Percentiles rank a stretch among this genome's conserved stretches.
These are phyloP conservation scores for Hiodon alosoides DNA, from an alignment of 2,113 vertebrate genomes.

Conservation along the genomic window DNA sequence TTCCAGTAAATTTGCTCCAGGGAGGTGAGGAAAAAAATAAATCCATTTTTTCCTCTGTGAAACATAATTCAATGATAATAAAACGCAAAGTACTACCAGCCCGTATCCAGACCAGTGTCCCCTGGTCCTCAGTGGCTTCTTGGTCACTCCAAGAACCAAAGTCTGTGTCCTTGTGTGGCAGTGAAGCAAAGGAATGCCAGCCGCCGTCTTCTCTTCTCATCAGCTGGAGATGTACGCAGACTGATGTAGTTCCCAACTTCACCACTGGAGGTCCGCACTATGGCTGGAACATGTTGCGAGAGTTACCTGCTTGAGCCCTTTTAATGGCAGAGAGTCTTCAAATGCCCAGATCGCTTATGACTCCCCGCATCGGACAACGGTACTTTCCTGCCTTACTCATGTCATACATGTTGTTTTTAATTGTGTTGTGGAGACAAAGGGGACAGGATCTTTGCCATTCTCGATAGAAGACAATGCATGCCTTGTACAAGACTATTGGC, in stretches of 20 bases:
- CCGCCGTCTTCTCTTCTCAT: background rate
- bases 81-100: constrained; percentile 37
- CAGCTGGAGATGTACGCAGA: background rate
- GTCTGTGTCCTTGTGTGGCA: too few species aligned
- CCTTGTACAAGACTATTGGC: background rate
- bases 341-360: background rate
- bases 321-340: background rate
- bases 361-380: background rate
- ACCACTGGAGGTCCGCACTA: constrained; percentile 36
- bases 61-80: constrained; percentile 49
- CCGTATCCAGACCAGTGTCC: constrained; percentile 27
- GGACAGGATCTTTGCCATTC: background rate
- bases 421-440: background rate
- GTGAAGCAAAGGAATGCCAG: too few species aligned
- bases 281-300: background rate
- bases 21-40: constrained; percentile 30
- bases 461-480: too few species aligned
- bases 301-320: background rate
- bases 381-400: background rate
- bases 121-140: constrained; percentile 17
- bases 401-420: background rate
- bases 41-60: constrained; percentile 40
- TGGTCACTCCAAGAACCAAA: too few species aligned
- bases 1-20: constrained; percentile 33
- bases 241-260: background rate